Percentiles rank a stretch among this genome's conserved stretches.
phyloP scores from a whole-genome alignment of 2,797 vertebrate genomes.

The Brachyrhaphis roseni region DNA sequence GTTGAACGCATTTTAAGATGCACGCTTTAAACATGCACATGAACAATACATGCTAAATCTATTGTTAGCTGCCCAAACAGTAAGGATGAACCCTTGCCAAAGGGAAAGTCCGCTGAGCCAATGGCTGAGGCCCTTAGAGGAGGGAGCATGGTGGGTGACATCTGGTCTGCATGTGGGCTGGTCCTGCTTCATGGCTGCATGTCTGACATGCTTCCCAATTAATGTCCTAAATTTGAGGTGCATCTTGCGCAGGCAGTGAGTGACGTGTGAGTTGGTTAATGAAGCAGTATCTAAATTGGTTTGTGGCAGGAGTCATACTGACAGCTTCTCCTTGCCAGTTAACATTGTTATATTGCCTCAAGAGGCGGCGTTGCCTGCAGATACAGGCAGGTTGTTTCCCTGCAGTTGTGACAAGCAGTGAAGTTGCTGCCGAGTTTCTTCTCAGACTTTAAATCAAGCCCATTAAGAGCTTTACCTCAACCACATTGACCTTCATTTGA shows the following conservation, averaged over 20 bases:
- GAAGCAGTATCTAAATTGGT: slow-evolving; percentile 30
- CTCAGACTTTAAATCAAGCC: slow-evolving; percentile 31
- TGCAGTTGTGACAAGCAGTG: slow-evolving; percentile 9
- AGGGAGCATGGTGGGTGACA: slow-evolving; percentile 65
- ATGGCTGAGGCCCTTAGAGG: slow-evolving; percentile 46
- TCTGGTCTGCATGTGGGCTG: slow-evolving; percentile 70
- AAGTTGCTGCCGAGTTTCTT: slow-evolving; percentile 15
- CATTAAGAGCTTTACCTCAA: slow-evolving; percentile 57
- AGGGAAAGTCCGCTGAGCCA: slow-evolving; percentile 71
- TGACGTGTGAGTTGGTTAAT: slow-evolving; percentile 57
- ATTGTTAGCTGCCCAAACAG: slow-evolving; percentile 66
- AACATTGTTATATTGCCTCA: not conserved
- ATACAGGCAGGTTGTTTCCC: not conserved
- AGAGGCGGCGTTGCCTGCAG: not conserved
- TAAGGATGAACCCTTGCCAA: slow-evolving; percentile 59
- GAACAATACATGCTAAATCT: slow-evolving; percentile 44
- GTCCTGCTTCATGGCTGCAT: slow-evolving; percentile 56
- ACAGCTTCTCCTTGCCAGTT: slow-evolving; percentile 1
- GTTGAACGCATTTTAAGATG: slow-evolving; percentile 50
- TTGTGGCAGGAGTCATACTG: slow-evolving; percentile 3
- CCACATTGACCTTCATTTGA: slow-evolving; percentile 47
- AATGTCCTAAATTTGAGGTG: slow-evolving; percentile 45
- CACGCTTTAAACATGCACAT: slow-evolving; percentile 21
- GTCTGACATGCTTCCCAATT: slow-evolving; percentile 55
- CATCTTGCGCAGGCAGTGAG: slow-evolving; percentile 31